Evolutionary conservation across 92 coral and sea anemone genomes (phyloP), one percentile per base, ranked within the genome.

Genomic region (Isaurus tuberculatus): DNA sequence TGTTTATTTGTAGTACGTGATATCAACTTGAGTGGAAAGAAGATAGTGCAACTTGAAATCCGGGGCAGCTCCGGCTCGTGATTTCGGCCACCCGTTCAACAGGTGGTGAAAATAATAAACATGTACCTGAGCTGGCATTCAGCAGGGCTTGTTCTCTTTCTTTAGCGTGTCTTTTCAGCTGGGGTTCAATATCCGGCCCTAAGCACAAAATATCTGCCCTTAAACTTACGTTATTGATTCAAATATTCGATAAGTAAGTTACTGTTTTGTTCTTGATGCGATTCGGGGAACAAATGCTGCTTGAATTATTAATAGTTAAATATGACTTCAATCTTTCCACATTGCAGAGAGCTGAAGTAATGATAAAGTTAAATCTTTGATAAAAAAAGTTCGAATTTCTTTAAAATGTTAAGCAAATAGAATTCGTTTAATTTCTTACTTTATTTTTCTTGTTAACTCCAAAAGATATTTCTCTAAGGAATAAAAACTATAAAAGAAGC

Each of bases 261-360:
- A 20, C 28, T 11, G 82, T 5, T 57, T n/a, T 77, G 22, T 36
- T 22, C 28, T 13, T 8, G 33, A n/a, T n/a, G 55, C 6, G 43
- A 60, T 34, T 36, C 33, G 36, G 37, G 36, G 9, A 67, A 77
- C 34, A 58, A 58, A 34, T 3, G 13, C 33, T 20, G 44, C 23
- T 27, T 89, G 71, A 85, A 89, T 89, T 85, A 89, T 86, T 89
- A 31, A 89, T 81, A 51, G 51, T 4, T 32, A 44, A 51, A 37
- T 64, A 88, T 89, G 83, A 80, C 79, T 86, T 80, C 86, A 86
- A 87, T 89, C 83, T 88, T 75, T 86, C 83, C 65, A 87, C 92
- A 89, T 89, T 86, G 80, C 74, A 87, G 42, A 30, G 32, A 26
- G 81, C 92, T 89, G 90, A 89, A 89, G 92, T 89, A 82, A 89